phyloP scores from a whole-genome alignment of 2,797 vertebrate species.

The Pseudotriccus pelzelni region DNA sequence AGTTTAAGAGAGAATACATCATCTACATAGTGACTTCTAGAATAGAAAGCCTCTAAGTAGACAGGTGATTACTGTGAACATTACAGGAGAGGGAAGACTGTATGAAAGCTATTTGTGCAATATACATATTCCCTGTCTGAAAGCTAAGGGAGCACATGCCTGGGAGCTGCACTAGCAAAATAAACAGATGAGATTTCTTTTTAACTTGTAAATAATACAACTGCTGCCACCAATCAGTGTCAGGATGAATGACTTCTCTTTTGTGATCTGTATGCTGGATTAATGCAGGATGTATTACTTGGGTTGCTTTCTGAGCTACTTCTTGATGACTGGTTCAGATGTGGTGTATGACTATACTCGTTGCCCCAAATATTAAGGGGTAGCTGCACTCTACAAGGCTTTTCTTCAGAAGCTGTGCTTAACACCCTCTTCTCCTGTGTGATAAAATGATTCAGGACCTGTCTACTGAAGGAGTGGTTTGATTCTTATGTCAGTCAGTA shows the following conservation, averaged over 20 bases:
- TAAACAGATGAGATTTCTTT: constrained; percentile 44
- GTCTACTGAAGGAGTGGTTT: not conserved
- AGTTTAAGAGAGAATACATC: not conserved
- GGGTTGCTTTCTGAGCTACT: not conserved
- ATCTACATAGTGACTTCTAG: not conserved
- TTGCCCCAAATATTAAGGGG: not conserved
- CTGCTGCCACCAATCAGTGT: constrained; percentile 17
- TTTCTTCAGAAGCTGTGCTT: not conserved
- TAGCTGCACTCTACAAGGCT: not conserved
- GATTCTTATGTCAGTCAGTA: not conserved
- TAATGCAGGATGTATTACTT: constrained; percentile 12
- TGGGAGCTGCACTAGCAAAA: constrained; percentile 41
- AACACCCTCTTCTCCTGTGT: not conserved
- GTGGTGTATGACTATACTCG: not conserved
- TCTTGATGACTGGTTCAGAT: not conserved
- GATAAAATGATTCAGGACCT: not conserved
- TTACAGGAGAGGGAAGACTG: not conserved
- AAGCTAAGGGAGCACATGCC: constrained; percentile 46
- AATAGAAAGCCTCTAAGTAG: constrained; percentile 37
- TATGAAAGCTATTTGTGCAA: constrained; percentile 36
- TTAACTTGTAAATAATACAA: constrained; percentile 23
- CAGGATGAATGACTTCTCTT: constrained; percentile 7
- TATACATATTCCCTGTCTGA: constrained; percentile 45
- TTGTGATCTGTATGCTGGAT: not conserved
- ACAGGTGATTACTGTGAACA: constrained; percentile 11